These are phyloP conservation scores for Montipora capricornis DNA, from an alignment of 64 coral and sea anemone species.

Conservation along the genomic window DNA sequence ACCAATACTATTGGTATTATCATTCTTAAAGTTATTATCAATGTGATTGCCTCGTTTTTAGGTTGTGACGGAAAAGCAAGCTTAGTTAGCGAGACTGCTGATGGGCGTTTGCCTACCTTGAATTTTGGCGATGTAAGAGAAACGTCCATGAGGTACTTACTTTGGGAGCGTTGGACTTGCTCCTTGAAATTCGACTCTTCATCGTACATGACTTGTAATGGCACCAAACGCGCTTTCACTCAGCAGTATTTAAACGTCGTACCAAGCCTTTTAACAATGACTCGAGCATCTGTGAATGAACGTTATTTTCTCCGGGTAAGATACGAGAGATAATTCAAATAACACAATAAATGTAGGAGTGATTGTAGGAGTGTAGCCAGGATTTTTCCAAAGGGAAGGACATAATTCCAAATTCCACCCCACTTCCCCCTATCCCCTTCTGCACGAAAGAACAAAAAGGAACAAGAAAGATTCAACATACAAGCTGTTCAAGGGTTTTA, in stretches of 20 bases:
- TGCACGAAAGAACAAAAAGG: too few species aligned
- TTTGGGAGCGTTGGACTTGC: not conserved
- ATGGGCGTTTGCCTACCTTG: slow-evolving; percentile 10
- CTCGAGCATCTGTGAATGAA: too few species aligned
- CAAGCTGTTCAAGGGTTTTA: too few species aligned
- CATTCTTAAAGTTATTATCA: too few species aligned
- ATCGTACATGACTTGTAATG: not conserved
- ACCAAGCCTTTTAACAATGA: not conserved
- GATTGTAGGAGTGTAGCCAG: too few species aligned
- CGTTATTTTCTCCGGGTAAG: slow-evolving; percentile 11
- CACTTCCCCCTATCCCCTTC: too few species aligned
- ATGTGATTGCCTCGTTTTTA: not conserved
- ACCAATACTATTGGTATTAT: too few species aligned
- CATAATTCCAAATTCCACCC: too few species aligned
- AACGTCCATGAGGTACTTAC: not conserved
- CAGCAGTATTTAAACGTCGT: not conserved
- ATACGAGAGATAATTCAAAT: not conserved
- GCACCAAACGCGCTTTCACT: not conserved
- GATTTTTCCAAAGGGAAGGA: too few species aligned
- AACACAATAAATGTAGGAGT: too few species aligned
- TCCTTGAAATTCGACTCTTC: not conserved
- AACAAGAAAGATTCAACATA: too few species aligned
- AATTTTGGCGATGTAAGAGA: not conserved
- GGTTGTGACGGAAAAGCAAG: not conserved
- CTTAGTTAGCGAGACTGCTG: not conserved